Percentiles rank a stretch among this genome's conserved stretches.
Evolutionary conservation across 1,140 invertebrate species (phyloP).

Genomic region (Hylaeus volcanicus): DNA sequence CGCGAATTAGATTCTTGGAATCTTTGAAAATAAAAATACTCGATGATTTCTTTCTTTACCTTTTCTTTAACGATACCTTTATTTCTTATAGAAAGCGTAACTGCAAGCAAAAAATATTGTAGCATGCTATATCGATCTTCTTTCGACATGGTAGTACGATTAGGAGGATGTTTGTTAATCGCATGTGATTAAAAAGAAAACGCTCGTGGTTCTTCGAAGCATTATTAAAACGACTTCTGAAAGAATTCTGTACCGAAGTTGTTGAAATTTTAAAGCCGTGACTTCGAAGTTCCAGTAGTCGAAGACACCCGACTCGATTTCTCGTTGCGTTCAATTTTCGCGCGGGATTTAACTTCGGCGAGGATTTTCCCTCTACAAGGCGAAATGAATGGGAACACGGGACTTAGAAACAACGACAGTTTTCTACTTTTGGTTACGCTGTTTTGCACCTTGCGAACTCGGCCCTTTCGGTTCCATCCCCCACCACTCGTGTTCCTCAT

Average conservation of each 20-base stretch:
- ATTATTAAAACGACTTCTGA: too few species aligned
- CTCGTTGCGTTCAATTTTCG: neutral
- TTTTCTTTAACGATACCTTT: too few species aligned
- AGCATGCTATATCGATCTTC: too few species aligned
- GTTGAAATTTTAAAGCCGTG: too few species aligned
- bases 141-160: too few species aligned
- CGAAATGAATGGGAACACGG: neutral
- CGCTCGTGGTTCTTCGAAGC: too few species aligned
- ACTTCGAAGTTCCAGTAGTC: neutral
- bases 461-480: neutral
- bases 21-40: constrained; percentile 23
- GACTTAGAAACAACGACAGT: constrained; percentile 12
- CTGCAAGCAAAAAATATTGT: too few species aligned
- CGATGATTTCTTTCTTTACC: too few species aligned
- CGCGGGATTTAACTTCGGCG: neutral
- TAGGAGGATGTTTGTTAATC: too few species aligned
- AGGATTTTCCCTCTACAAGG: neutral
- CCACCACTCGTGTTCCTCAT: constrained; percentile 8
- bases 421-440: neutral
- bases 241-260: too few species aligned
- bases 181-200: too few species aligned
- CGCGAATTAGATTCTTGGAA: constrained; percentile 14
- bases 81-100: too few species aligned
- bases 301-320: neutral
- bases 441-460: constrained; percentile 5